These are phyloP conservation scores for Sardinella longiceps DNA, from an alignment of 2,797 vertebrate genomes.

Conservation along the genomic window DNA sequence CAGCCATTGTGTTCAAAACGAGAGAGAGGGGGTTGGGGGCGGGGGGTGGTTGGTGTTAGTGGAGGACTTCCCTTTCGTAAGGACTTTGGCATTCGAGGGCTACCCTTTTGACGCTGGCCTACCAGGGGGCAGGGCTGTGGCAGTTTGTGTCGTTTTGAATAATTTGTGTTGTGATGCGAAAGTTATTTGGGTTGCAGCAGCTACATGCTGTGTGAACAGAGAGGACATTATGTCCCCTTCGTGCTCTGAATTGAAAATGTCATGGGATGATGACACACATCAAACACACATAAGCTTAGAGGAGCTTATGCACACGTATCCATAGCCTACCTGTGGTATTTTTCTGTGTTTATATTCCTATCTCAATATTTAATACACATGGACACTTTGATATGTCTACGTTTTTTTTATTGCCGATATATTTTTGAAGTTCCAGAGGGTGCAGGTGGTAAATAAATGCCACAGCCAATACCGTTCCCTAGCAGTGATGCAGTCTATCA, in stretches of 20 bases:
- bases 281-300: too few relatives aligned
- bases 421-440: not conserved
- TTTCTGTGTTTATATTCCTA: too few relatives aligned
- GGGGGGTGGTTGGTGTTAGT: not conserved
- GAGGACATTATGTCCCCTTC: not conserved
- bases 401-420: not conserved
- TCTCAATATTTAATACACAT: not conserved
- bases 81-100: constrained; percentile 58
- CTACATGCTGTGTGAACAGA: not conserved
- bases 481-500: not conserved
- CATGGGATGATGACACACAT: too few relatives aligned
- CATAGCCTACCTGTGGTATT: not conserved
- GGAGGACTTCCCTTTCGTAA: constrained; percentile 66
- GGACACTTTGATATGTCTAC: not conserved
- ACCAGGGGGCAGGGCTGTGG: constrained; percentile 4
- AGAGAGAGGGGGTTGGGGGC: constrained; percentile 36
- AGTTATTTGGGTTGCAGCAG: not conserved
- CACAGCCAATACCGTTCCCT: not conserved
- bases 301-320: not conserved
- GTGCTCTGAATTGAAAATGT: not conserved
- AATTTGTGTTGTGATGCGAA: constrained; percentile 16
- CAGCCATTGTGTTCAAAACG: constrained; percentile 65
- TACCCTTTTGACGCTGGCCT: constrained; percentile 52
- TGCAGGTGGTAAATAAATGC: not conserved
- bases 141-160: constrained; percentile 18